Base-by-base conservation (phyloP, 1,140 invertebrate species). In the Onthophagus taurus region DNA sequence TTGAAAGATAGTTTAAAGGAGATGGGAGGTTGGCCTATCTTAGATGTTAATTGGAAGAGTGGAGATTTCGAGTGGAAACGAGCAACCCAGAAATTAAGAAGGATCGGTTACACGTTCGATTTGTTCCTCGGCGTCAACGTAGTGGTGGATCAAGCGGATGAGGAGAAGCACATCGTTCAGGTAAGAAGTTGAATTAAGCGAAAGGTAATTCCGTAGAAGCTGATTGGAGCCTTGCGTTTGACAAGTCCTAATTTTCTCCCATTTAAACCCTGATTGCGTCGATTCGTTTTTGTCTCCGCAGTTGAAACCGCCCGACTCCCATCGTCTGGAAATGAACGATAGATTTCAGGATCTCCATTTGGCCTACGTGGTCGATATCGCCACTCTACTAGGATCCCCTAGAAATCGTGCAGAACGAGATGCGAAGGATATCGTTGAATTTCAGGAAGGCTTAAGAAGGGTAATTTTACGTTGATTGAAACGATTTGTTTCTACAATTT, bases 381-480 rank as follows among this genome's bases (percentile, higher is more conserved):
- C 35, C 11, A 29, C 17, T 13, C 26, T 26, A 14, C 20, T 39
- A 19, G 44, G 37, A 16, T 35, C 37, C 6, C 34, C 35, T 13
- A 45, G 23, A 45, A 31, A 23, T 13, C 34, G 60, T 12, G 89
- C 89, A 1, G 63, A 72, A 49, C 60, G 68, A 4, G 87, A 96
- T 53, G 72, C 95, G 36, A 72, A 70, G n/a, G 80, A 88, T 35
- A 85, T 91, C 0, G 69, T 97, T 1, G 68, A 84, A 14, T 96
- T 97, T 56, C 89, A 97, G 69, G 86, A 89, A 17, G 72, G 80
- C 48, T 72, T 98, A 34, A 89, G 89, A 12, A 91, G 92, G 60
- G 89, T 91, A 72, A 78, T n/a, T 37, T 23, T 21, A 13, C 35
- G 35, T 37, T 14, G 23, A n/a, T 26, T 26, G 23, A 26, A 7